Base-by-base conservation (phyloP, 1,140 invertebrate genomes). In the Drosophila seguyi region DNA sequence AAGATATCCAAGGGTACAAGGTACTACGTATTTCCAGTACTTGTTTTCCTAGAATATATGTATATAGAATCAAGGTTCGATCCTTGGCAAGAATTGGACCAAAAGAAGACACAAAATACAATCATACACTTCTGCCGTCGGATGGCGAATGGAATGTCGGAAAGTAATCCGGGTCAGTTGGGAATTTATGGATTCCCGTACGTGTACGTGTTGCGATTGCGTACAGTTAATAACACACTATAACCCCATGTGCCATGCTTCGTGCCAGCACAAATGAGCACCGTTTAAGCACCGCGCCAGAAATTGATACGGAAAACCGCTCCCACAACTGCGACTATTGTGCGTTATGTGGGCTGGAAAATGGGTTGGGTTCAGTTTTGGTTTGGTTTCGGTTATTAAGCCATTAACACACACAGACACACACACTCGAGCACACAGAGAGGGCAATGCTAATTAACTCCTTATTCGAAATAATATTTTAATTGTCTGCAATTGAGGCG, bases 401-500 rank as follows among this genome's bases (percentile, higher is more conserved):
- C 68, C 68, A 72, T 72, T 72, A 50, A 41, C 52, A 71, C 42
- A 47, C n/a, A n/a, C n/a, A n/a, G n/a, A 25, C 25, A 25, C 25
- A 25, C 63, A 44, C 29, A 53, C 16, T 4, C 14, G 29, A 13
- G 31, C 62, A 45, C 5, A 18, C n/a, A 31, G n/a, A 31, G 27
- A 50, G 65, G 68, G 44, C 66, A 50, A 72, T 59, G 66, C 52
- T 73, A 73, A 73, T 73, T 73, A 59, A 72, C 69, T 59, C 13
- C 50, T n/a, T 22, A 71, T 18, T 58, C 42, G 22, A 41, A 72
- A 72, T 72, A 48, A 72, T 72, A 41, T 41, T 69, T 72, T 72
- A 73, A 73, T 73, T 73, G 69, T 31, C 55, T 13, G 69, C 52
- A 72, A 72, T 72, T 72, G 69, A 69, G 56, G 69, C 66, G 65